Percentiles rank a stretch among this genome's conserved stretches.
These are phyloP conservation scores for Cynoglossus semilaevis DNA, from an alignment of 2,113 vertebrate species.

Conservation along the genomic window DNA sequence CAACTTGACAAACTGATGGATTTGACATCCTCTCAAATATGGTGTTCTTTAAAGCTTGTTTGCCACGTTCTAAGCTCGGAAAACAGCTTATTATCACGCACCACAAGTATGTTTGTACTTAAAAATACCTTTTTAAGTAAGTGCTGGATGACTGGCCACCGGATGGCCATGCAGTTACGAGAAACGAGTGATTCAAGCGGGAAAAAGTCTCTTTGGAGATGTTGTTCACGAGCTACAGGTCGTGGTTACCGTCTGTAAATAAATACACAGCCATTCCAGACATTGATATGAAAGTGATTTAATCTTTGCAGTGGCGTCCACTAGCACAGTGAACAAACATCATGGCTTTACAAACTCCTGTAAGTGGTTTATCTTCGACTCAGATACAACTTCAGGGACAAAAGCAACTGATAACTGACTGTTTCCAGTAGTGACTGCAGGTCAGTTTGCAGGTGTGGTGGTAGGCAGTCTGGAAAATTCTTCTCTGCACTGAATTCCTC, in stretches of 20 bases:
- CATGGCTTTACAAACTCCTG: conserved; percentile 53
- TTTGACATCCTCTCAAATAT: neutral
- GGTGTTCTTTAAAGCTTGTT: conserved; percentile 6
- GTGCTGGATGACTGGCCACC: conserved; percentile 11
- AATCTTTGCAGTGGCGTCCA: conserved; percentile 60
- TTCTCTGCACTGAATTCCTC: conserved; percentile 21
- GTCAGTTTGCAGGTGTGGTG: conserved; percentile 31
- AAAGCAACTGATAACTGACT: conserved; percentile 40
- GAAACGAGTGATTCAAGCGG: conserved; percentile 19
- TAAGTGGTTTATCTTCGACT: conserved; percentile 50
- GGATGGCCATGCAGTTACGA: conserved; percentile 26
- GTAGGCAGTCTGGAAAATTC: conserved; percentile 2
- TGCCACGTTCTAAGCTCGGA: conserved; percentile 11
- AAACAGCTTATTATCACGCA: conserved; percentile 9
- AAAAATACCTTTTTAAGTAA: neutral
- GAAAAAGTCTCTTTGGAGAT: conserved; percentile 2
- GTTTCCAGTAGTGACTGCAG: conserved; percentile 31
- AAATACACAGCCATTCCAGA: conserved; percentile 39
- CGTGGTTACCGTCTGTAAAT: conserved; percentile 19
- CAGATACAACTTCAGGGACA: conserved; percentile 42
- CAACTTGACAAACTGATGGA: neutral
- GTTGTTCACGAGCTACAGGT: conserved; percentile 17
- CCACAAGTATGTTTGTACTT: neutral
- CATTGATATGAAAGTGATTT: conserved; percentile 58
- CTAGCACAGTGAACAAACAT: conserved; percentile 57